Evolutionary conservation across 2,797 vertebrate species (phyloP).

Genomic region (Peromyscus attwateri): DNA sequence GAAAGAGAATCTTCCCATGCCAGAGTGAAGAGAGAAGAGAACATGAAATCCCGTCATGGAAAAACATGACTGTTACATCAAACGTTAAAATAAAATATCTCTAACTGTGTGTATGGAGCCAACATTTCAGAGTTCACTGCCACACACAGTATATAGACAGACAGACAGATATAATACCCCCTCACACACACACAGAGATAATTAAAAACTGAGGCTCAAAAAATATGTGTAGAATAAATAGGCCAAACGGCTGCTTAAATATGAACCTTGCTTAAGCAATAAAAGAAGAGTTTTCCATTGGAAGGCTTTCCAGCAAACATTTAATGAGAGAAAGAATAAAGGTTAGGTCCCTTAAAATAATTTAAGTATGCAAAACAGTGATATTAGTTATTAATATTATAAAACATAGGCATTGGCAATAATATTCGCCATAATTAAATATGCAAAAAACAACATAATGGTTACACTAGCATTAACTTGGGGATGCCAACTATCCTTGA

Average conservation of each 20-base stretch:
- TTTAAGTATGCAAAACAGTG: constrained; percentile 61
- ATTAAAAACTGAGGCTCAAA: constrained; percentile 41
- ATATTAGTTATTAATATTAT: constrained; percentile 27
- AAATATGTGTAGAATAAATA: constrained; percentile 59
- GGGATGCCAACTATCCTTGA: background rate
- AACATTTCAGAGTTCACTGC: constrained; percentile 82
- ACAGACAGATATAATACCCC: background rate
- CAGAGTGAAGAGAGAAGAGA: constrained; percentile 77
- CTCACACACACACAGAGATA: background rate
- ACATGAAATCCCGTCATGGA: constrained; percentile 82
- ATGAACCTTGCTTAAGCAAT: constrained; percentile 78
- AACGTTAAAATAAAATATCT: constrained; percentile 87
- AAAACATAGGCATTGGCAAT: background rate
- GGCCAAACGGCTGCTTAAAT: constrained; percentile 74
- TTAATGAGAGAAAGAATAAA: constrained; percentile 68
- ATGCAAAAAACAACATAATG: background rate
- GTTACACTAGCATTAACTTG: background rate
- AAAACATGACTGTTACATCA: constrained; percentile 81
- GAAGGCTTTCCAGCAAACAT: constrained; percentile 66
- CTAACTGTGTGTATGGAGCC: constrained; percentile 80
- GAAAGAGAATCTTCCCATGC: constrained; percentile 87
- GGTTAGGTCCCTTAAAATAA: constrained; percentile 52
- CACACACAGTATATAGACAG: background rate
- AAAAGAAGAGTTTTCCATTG: constrained; percentile 77
- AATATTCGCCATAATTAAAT: constrained; percentile 49